These are phyloP conservation scores for Alcedo atthis DNA, from an alignment of 2,797 vertebrate genomes.

Conservation along the genomic window DNA sequence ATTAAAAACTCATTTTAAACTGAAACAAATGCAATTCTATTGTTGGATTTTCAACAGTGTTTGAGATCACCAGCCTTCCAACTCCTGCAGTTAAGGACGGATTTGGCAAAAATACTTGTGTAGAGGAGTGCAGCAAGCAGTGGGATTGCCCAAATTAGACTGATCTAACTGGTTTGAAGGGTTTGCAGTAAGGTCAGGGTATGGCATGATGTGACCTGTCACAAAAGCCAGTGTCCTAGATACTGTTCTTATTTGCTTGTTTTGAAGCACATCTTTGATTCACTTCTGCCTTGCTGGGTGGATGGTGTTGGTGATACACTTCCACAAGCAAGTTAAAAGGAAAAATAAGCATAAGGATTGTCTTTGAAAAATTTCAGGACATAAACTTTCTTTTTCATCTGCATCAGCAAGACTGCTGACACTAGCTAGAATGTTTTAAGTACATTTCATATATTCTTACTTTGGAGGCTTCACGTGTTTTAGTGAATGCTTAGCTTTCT, in stretches of 20 bases:
- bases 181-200: neutral
- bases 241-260: neutral
- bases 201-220: neutral
- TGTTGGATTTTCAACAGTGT: neutral
- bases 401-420: neutral
- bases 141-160: neutral
- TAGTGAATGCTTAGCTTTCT: neutral
- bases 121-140: neutral
- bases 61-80: neutral
- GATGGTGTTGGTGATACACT: neutral
- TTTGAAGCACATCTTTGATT: conserved; percentile 9
- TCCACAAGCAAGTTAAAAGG: neutral
- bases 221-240: neutral
- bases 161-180: neutral
- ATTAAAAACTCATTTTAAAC: neutral
- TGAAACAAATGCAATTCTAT: neutral
- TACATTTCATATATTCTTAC: neutral
- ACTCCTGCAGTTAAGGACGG: neutral
- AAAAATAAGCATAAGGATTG: neutral
- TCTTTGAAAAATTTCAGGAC: neutral
- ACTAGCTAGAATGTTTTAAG: neutral
- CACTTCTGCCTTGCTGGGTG: neutral
- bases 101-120: neutral
- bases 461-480: neutral
- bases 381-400: neutral